phyloP scores from a whole-genome alignment of 2,113 vertebrate species.

The Plecturocebus donacophilus region DNA sequence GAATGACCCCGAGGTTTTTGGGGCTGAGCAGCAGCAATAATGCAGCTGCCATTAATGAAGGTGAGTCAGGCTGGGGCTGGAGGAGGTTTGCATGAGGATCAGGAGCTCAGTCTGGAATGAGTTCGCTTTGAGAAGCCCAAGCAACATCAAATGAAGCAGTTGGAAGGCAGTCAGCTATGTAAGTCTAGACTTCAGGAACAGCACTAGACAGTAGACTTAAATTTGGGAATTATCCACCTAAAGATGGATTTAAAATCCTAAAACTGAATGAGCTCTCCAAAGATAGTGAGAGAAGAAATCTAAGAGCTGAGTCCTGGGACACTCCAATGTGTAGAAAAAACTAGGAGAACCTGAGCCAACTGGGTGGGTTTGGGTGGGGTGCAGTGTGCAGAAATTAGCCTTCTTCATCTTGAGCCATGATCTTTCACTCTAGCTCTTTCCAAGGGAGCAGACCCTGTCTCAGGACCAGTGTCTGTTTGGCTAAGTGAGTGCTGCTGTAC shows the following conservation, averaged over 20 bases:
- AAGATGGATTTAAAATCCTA: not conserved
- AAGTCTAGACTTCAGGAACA: not conserved
- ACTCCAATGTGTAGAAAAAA: no score
- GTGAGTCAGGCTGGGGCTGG: not conserved
- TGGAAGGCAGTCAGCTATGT: not conserved
- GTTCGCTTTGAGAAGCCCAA: no score
- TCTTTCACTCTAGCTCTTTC: not conserved
- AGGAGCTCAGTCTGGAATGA: not conserved
- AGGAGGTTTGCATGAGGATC: no score
- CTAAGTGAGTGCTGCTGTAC: not conserved
- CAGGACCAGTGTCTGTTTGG: not conserved
- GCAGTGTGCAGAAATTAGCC: not conserved
- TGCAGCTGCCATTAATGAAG: not conserved
- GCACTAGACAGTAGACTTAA: not conserved
- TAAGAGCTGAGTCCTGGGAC: not conserved
- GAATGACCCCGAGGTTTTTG: not conserved
- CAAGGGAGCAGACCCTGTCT: not conserved
- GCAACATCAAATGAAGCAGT: no score
- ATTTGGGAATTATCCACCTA: not conserved
- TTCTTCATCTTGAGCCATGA: not conserved
- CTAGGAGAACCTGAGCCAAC: not conserved
- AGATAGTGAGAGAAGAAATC: not conserved
- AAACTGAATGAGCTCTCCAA: not conserved
- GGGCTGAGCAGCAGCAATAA: not conserved
- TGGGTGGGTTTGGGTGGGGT: not conserved